Percentiles rank a stretch among this genome's conserved stretches.
Evolutionary conservation across 2,797 vertebrate species (phyloP).

Genomic region (Gambelia wislizenii): DNA sequence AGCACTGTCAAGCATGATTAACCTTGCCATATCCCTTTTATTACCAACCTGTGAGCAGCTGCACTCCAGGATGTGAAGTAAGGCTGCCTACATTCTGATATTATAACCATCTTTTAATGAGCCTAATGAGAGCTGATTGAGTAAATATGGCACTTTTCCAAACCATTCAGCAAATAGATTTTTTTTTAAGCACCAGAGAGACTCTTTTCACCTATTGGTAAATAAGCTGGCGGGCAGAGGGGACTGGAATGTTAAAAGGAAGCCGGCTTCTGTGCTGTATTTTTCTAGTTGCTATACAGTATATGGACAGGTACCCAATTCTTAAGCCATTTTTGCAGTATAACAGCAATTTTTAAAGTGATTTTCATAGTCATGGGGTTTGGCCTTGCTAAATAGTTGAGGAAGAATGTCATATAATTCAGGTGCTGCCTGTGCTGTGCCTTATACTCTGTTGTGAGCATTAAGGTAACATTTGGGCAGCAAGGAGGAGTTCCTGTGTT

Average conservation of each 20-base stretch:
- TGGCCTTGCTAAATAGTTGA: no score
- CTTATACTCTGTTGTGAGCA: no score
- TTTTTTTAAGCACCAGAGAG: not conserved
- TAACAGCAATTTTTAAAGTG: no score
- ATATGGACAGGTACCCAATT: not conserved
- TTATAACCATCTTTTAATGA: conserved; percentile 31
- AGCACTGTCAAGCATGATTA: conserved; percentile 35
- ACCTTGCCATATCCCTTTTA: conserved; percentile 22
- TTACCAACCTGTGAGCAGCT: conserved; percentile 1
- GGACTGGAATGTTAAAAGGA: conserved; percentile 4
- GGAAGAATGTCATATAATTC: no score
- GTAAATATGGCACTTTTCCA: conserved; percentile 30
- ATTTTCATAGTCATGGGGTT: no score
- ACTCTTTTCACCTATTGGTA: conserved; percentile 8
- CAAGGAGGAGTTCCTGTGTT: no score
- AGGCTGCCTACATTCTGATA: conserved; percentile 16
- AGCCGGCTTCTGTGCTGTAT: not conserved
- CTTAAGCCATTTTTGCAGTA: not conserved
- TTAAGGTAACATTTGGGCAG: no score
- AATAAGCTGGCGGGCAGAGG: not conserved
- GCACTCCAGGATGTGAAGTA: conserved; percentile 3
- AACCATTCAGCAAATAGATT: conserved; percentile 19
- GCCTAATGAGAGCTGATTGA: conserved; percentile 34
- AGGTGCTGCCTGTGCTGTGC: no score
- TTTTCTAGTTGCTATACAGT: not conserved